Evolutionary conservation across 2,888 invertebrate species (phyloP).

Genomic region (Agrotis clavis): DNA sequence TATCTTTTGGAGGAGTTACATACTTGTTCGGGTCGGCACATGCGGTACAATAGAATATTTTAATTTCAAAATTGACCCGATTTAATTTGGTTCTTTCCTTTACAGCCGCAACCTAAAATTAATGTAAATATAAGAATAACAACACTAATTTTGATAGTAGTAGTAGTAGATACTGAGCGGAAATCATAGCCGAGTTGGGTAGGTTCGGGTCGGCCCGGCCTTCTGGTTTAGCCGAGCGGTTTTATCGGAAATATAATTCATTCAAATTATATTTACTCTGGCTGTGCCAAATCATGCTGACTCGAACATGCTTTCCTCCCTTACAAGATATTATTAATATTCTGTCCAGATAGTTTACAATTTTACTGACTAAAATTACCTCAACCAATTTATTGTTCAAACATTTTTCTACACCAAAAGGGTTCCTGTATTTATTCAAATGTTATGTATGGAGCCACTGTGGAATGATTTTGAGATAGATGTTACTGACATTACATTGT

Average conservation of each 20-base stretch:
- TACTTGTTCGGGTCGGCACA: not conserved
- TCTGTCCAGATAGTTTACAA: not conserved
- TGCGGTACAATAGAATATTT: not conserved
- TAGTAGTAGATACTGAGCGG: too few species aligned
- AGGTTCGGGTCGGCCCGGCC: not conserved
- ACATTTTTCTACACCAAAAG: slow-evolving; percentile 14
- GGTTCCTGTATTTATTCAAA: slow-evolving; percentile 8
- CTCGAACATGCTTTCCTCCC: not conserved
- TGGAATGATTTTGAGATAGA: slow-evolving; percentile 46
- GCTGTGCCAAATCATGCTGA: not conserved
- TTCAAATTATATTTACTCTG: not conserved
- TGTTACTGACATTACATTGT: slow-evolving; percentile 25
- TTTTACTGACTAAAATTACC: slow-evolving; percentile 31
- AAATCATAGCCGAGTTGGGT: not conserved
- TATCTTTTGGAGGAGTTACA: not conserved
- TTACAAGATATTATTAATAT: not conserved
- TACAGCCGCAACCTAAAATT: not conserved
- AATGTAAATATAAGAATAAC: not conserved
- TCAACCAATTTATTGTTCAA: slow-evolving; percentile 31
- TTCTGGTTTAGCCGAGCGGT: not conserved
- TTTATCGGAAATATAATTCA: not conserved
- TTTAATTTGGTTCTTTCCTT: not conserved
- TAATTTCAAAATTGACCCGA: not conserved
- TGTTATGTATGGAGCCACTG: slow-evolving; percentile 28
- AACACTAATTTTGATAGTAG: not conserved